These are phyloP conservation scores for Phainopepla nitens DNA, from an alignment of 2,113 vertebrate species.

Conservation along the genomic window DNA sequence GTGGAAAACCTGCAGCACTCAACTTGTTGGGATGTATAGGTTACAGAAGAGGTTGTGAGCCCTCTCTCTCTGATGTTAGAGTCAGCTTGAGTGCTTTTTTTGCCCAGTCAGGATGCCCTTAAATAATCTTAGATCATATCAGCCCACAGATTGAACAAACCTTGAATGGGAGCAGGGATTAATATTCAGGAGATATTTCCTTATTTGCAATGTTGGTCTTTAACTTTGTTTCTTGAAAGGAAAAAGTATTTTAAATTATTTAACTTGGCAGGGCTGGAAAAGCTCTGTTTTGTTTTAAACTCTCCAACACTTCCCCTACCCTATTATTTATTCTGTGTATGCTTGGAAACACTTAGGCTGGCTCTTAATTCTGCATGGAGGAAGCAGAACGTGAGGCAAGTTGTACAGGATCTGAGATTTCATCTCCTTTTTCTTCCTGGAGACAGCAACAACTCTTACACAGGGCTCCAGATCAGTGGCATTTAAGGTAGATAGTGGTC, in stretches of 20 bases:
- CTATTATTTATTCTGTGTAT: background rate
- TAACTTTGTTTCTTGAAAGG: background rate
- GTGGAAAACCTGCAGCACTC: background rate
- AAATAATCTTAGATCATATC: background rate
- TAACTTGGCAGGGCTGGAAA: background rate
- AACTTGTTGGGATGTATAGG: background rate
- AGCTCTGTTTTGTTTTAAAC: background rate
- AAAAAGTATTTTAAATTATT: background rate
- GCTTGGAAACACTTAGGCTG: background rate
- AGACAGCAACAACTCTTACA: accelerated
- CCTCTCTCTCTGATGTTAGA: background rate
- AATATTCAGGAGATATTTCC: background rate
- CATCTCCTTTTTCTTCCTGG: background rate
- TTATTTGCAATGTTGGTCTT: background rate
- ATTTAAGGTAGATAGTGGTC: background rate
- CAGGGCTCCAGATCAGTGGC: background rate
- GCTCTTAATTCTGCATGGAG: background rate
- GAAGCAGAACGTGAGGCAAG: background rate
- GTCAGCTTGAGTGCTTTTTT: background rate
- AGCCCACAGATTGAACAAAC: background rate
- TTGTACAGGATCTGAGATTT: background rate
- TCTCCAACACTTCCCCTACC: background rate
- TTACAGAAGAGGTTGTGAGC: background rate
- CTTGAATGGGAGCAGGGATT: background rate
- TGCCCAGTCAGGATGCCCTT: background rate